Conservation (phyloP, 2,888 invertebrate genomes). For the Scaptomyza parva region DNA sequence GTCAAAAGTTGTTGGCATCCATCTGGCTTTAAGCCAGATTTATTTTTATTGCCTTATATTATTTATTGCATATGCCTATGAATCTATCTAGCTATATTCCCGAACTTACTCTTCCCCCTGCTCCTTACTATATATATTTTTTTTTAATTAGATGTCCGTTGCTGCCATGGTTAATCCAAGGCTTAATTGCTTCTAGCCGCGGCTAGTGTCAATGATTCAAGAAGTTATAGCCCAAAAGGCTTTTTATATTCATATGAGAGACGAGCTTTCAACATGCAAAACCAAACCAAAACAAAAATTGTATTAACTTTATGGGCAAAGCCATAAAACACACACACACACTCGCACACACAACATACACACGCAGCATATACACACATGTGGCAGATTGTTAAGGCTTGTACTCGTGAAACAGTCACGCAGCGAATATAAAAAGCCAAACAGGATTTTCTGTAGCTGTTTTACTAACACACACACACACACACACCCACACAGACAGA, state of each 20-base stretch:
- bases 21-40: background rate
- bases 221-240: constrained; percentile 1
- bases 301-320: constrained; percentile 40
- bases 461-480: no score
- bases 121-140: no score
- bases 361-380: constrained; percentile 19
- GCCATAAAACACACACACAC: constrained; percentile 58
- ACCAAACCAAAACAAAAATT: constrained; percentile 36
- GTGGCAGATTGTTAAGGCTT: constrained; percentile 41
- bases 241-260: background rate
- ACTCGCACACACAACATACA: constrained; percentile 24
- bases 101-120: background rate
- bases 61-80: background rate
- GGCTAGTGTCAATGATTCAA: constrained; percentile 7
- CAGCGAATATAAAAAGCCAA: constrained; percentile 69
- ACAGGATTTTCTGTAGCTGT: constrained; percentile 56
- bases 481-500: no score
- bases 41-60: background rate
- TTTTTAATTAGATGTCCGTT: background rate
- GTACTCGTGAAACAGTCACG: constrained; percentile 67
- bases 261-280: constrained; percentile 15
- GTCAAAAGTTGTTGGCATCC: background rate
- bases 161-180: constrained; percentile 19
- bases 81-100: background rate
- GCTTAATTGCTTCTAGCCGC: constrained; percentile 5